Base-by-base conservation (phyloP, 2,797 vertebrate genomes). In the Meriones psammophilus region DNA sequence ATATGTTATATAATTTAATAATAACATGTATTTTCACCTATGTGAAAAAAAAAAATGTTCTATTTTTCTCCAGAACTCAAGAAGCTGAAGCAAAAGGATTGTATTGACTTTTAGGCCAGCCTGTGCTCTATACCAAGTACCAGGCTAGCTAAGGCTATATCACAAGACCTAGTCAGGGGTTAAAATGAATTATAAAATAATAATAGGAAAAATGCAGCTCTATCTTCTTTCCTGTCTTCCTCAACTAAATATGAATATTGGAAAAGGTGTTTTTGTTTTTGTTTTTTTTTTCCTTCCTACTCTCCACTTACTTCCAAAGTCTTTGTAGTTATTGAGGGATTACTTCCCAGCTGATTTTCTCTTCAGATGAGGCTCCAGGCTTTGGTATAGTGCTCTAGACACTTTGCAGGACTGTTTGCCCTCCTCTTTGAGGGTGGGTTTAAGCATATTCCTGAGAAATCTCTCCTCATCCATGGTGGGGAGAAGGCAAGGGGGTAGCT, bases 381-480 rank as follows among this genome's bases (percentile, higher is more conserved):
- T 73, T 89, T 42, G 42, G 30, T 50, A 6, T 13, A 60, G 1
- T 15, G 4, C 87, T 90, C 39, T 39, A 20, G 30, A 50, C 12
- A 30, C 12, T 73, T 74, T 46, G 66, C 22, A 33, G 36, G n/a
- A 54, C 20, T 14, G 0, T 13, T 30, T 20, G 7, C 4, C 10
- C 77, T 66, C 14, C 7, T 54, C 80, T 36, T 66, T 30, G 28
- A 89, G 17, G 14, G 6, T 92, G 22, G 3, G 5, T 46, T 91
- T 90, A 42, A 88, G 12, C 66, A 80, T 4, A 39, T n/a, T 62
- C 22, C 58, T 1, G 3, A 4, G 20, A 2, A 39, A 54, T 24
- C 26, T 68, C 4, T 73, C 4, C 20, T 64, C 12, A 5, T 15
- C 0, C 0, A 1, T 8, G 22, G 39, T n/a, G 17, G 42, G n/a